Base-by-base conservation (phyloP, 2,113 vertebrate species). In the Urocolius indicus region DNA sequence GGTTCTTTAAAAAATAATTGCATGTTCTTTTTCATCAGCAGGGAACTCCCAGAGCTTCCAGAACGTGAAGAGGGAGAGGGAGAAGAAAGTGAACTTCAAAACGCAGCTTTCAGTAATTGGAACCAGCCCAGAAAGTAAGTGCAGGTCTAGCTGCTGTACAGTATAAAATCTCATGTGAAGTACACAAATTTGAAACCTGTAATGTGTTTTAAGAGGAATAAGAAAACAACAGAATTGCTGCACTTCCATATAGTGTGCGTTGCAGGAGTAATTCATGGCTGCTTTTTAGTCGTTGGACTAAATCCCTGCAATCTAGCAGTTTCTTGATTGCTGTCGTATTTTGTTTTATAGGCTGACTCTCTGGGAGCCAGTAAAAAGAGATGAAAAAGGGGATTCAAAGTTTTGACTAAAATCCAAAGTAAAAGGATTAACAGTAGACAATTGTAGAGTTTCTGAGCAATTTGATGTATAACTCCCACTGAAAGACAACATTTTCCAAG, bases 1-100 rank as follows among this genome's bases (percentile, higher is more conserved):
- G 7, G 21, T 49, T 73, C 36, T 89, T 92, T 41, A 26, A 59
- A 58, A 86, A 59, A 91, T 2, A 63, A 83, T 46, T 73, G 4
- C 57, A n/a, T 92, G 0, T 84, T 71, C 32, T 9, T 95, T 12
- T 96, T 96, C 89, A 81, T 72, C 67, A 91, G 84, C 81, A 98
- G 98, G 95, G 98, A 98, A 79, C 95, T 98, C 62, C 97, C 98
- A 46, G 99, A 98, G 93, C 98, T 99, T 80, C 99, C 99, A 24
- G 99, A 99, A 95, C 98, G 99, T 52, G 99, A 99, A 97, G 99
- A 99, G 55, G 99, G 99, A 23, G 99, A 99, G 72, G 99, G 99
- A 94, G 99, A 99, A 96, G 99, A 99, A 97, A 99, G 99, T 55
- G 98, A 99, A 74, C 97, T 99, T 90, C 98, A 98, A 81, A 98